Base-by-base conservation (phyloP, 2,113 vertebrate species). In the Stegastes partitus region DNA sequence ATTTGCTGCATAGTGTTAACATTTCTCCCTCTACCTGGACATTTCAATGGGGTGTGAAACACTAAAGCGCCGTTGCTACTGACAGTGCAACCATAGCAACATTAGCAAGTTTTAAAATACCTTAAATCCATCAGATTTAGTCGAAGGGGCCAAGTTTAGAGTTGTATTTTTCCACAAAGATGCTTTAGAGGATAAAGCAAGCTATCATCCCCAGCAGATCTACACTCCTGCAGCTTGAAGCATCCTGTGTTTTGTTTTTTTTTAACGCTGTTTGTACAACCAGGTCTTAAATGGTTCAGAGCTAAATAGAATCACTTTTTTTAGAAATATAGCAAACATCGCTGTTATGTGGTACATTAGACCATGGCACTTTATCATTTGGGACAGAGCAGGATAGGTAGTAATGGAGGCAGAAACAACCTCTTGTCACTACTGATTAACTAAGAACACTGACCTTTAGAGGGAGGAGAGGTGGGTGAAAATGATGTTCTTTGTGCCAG, bases 381-480 rank as follows among this genome's bases (percentile, higher is more conserved):
- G 25, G 55, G 63, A 81, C 49, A 22, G 23, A 79, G 28, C 45
- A 66, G 47, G 42, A 70, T 62, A 68, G 69, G 55, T 77, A 67
- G 80, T 85, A 78, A 84, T 74, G 63, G 51, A 74, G 65, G 72
- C 70, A 66, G 73, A 76, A 77, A 70, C 54, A 77, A 65, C 49
- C 77, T 77, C 53, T 78, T 81, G 74, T 77, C 82, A 77, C 62
- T 42, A 28, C 58, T 89, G 66, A 84, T 88, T 87, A 87, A 83
- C 66, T 62, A 84, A 83, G 76, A 87, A 77, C 56, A 21, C 50
- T 82, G 81, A 90, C 86, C 83, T 92, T 91, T 89, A 45, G 22
- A 68, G 26, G 82, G 69, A 73, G 57, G 61, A 49, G 67, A 79
- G 74, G 65, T 34, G 54, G 58, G n/a, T 61, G 67, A 70, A 75